These are phyloP conservation scores for Microplitis deprimator DNA, from an alignment of 2,888 invertebrate species.

Conservation along the genomic window DNA sequence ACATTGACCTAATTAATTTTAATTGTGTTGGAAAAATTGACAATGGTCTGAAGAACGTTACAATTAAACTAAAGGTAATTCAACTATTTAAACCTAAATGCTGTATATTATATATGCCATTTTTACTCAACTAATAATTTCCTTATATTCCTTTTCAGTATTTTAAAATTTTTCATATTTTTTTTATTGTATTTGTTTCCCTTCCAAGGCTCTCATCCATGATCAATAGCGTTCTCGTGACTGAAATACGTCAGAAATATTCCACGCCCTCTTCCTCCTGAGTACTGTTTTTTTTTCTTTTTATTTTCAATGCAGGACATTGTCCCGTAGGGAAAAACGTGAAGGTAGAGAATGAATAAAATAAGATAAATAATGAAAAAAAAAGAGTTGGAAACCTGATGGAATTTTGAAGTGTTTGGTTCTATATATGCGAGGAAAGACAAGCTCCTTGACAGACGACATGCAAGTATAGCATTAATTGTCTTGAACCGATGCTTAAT, in stretches of 20 bases:
- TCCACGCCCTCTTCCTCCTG: slow-evolving; percentile 39
- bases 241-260: slow-evolving; percentile 46
- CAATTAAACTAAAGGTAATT: not conserved
- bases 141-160: slow-evolving; percentile 7
- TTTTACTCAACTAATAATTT: not conserved
- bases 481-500: slow-evolving; percentile 53
- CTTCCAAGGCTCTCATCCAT: slow-evolving; percentile 32
- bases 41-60: not conserved
- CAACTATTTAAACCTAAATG: not conserved
- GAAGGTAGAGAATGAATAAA: slow-evolving; percentile 1
- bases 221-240: slow-evolving; percentile 52
- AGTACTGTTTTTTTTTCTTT: slow-evolving; percentile 15
- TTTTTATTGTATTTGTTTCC: slow-evolving; percentile 26
- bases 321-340: slow-evolving; percentile 25
- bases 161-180: slow-evolving; percentile 18
- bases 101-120: not conserved
- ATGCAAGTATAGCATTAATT: slow-evolving; percentile 48
- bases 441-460: not conserved
- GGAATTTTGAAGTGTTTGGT: slow-evolving; percentile 22
- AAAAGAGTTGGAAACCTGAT: slow-evolving; percentile 31
- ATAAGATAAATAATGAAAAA: slow-evolving; percentile 6
- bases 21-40: not conserved
- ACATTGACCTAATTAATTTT: not conserved
- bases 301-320: slow-evolving; percentile 25
- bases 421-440: slow-evolving; percentile 12